Evolutionary conservation across 1,140 invertebrate genomes (phyloP), one percentile per base, ranked within the genome.

Genomic region (Parasteatoda tepidariorum): DNA sequence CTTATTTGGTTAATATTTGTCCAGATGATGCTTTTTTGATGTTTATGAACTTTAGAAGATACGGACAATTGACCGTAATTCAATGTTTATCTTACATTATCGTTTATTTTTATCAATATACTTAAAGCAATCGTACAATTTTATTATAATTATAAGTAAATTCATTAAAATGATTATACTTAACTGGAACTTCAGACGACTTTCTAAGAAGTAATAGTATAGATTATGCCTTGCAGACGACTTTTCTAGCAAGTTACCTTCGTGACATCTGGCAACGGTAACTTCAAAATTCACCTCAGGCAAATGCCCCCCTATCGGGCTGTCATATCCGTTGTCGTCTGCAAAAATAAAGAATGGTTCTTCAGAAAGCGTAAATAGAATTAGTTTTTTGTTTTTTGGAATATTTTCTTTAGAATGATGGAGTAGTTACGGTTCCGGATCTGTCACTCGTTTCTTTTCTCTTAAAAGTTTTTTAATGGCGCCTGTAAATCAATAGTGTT

Each of bases 301-400:
- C 62, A 67, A 13, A 15, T 22, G n/a, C 75, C 59, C 34, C 75
- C 75, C n/a, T 6, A 7, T 3, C 4, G 57, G 31, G 28, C 75
- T 79, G 75, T 79, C 75, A 79, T 59, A 79, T 67, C 75, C 30
- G 64, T 59, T 55, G 41, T 79, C 75, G 30, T 67, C 68, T 28
- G 33, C 34, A 34, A 67, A 79, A 55, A 34, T 68, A 61, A 79
- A 62, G 62, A 79, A 79, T 79, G 75, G 31, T 68, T 33, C 38
- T 18, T 48, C 22, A 9, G 3, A 76, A 38, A 48, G 30, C 38
- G 62, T 64, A 76, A 76, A 76, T 76, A 76, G 61, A 66, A 76
- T 48, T 24, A 48, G n/a, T 9, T 5, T 55, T 30, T 26, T 66
- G 62, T 48, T 64, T 67, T 28, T 55, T 31, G 34, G 9, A 15